phyloP scores from a whole-genome alignment of 30 jellyfish, hydroid and myxozoan species.

The Pelagia noctiluca region DNA sequence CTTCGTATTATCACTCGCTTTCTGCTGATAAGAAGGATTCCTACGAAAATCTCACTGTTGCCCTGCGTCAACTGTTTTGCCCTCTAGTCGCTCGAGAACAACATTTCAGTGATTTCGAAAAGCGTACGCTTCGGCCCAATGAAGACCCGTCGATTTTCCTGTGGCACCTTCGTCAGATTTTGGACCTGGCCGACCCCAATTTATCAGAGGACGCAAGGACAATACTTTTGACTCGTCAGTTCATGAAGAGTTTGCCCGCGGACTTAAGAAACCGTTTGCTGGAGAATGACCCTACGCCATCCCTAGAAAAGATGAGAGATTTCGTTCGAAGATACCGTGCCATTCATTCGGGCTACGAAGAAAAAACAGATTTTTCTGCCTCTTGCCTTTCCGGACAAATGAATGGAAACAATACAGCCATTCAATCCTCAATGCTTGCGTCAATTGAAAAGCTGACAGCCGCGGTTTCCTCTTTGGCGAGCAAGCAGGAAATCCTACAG shows the following conservation, averaged over 20 bases:
- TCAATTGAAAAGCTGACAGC: slow-evolving; percentile 11
- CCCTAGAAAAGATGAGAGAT: slow-evolving; percentile 4
- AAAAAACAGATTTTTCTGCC: too few species aligned
- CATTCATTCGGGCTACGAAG: not conserved
- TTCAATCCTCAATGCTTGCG: slow-evolving; percentile 1
- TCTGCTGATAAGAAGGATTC: too few species aligned
- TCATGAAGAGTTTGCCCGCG: slow-evolving; percentile 17
- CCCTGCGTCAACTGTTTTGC: too few species aligned
- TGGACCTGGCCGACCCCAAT: too few species aligned
- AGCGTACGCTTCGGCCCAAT: too few species aligned
- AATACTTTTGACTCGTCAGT: slow-evolving; percentile 1
- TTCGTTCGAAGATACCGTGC: slow-evolving; percentile 7
- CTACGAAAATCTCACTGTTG: too few species aligned
- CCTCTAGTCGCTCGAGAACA: too few species aligned
- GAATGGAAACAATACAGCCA: not conserved
- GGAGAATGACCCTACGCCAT: slow-evolving; percentile 38
- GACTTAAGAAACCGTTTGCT: not conserved
- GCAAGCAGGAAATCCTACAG: not conserved
- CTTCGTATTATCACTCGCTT: too few species aligned
- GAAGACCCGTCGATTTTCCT: too few species aligned
- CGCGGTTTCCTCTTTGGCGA: slow-evolving; percentile 9
- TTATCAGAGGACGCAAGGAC: too few species aligned
- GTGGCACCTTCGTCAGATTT: too few species aligned
- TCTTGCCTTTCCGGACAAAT: not conserved
- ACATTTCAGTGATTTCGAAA: too few species aligned